Evolutionary conservation across 1,140 invertebrate genomes (phyloP), one percentile per base, ranked within the genome.

Genomic region (Apolygus lucorum): DNA sequence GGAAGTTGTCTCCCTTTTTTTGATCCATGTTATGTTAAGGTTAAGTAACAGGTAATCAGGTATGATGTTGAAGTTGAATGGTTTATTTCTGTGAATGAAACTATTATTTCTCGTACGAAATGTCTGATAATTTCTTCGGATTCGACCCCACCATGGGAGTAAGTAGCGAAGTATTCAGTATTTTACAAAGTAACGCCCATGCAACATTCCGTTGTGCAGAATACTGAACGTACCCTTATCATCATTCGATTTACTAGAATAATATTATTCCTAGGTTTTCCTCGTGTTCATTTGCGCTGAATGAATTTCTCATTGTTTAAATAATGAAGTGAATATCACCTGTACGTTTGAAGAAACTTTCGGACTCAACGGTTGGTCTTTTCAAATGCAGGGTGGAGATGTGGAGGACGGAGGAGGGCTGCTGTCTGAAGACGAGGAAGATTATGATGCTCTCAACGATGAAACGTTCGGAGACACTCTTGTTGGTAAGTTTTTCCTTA

Each of bases 391-490:
- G 42, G 42, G 28, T 52, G 49, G 62, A 21, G 70, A 71, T 52
- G 34, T 27, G 11, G 83, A 82, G 66, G 86, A 87, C 63, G 84
- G 85, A 49, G 80, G 83, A 26, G n/a, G 22, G 11, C 25, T 59
- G 24, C 52, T 68, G 68, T 85, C 84, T 72, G 86, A 85, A 70
- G 88, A 90, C 49, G 91, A 92, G 74, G 90, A 90, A 71, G 90
- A 92, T 74, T 93, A 93, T 80, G 91, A 94, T 83, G 88, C 91
- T 0, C 83, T 93, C 68, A 95, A 95, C 77, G 90, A 93, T 82
- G 91, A 94, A 79, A 95, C 92, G 1, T 94, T 95, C 81, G 91
- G 91, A 49, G 84, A 85, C n/a, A n/a, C n/a, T n/a, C n/a, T n/a
- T n/a, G n/a, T n/a, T n/a, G n/a, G n/a, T n/a, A n/a, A n/a, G n/a